Evolutionary conservation across 64 coral and sea anemone species (phyloP).

Genomic region (Pocillopora verrucosa): DNA sequence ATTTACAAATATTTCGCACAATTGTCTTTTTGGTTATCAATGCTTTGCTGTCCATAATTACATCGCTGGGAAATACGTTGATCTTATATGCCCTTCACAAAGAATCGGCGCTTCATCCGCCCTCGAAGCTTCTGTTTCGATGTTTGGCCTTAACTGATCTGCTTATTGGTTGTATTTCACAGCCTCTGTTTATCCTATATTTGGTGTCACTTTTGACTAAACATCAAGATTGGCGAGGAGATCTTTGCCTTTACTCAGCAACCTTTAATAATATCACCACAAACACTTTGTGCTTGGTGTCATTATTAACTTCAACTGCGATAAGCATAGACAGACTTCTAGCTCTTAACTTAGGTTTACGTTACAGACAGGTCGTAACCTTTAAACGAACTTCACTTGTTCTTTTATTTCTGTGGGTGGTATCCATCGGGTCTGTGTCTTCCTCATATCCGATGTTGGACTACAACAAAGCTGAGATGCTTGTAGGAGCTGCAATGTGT

Average conservation of each 20-base stretch:
- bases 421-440: neutral
- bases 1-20: neutral
- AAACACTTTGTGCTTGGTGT: neutral
- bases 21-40: neutral
- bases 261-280: neutral
- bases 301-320: neutral
- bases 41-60: neutral
- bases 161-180: neutral
- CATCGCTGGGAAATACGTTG: neutral
- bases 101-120: neutral
- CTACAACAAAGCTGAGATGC: too few species aligned
- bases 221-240: neutral
- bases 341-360: neutral
- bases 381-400: neutral
- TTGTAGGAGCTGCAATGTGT: too few species aligned
- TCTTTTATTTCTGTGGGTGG: neutral
- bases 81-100: neutral
- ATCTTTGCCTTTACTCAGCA: neutral
- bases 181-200: neutral
- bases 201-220: neutral
- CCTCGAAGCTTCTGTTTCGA: neutral
- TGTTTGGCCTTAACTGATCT: neutral
- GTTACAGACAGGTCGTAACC: neutral
- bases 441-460: too few species aligned
- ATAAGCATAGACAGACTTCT: neutral